Percentiles rank a stretch among this genome's conserved stretches.
Evolutionary conservation across 2,113 vertebrate species (phyloP).

Genomic region (Alectura lathami): DNA sequence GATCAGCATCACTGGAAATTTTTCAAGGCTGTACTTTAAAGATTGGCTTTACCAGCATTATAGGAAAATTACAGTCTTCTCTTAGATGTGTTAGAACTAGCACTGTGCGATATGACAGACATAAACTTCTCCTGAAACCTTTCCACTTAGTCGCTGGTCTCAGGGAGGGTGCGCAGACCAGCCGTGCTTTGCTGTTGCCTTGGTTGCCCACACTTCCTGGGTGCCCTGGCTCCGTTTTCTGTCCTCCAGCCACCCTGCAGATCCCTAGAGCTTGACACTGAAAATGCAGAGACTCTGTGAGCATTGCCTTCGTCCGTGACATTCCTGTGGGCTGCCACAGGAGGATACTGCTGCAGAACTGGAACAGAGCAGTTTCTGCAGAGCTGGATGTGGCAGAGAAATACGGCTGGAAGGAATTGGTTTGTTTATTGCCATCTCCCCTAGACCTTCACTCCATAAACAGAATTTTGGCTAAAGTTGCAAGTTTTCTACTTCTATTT

Average conservation of each 20-base stretch:
- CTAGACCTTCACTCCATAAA: not conserved
- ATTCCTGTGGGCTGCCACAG: not conserved
- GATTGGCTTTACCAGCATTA: not conserved
- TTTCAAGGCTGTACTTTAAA: not conserved
- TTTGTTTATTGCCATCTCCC: not conserved
- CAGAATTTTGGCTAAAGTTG: not conserved
- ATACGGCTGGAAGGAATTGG: not conserved
- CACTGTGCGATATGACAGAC: not conserved
- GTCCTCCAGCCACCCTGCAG: not conserved
- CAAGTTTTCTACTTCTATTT: not conserved
- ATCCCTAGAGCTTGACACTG: not conserved
- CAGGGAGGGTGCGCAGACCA: accelerated
- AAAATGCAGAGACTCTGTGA: not conserved
- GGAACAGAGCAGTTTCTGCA: not conserved
- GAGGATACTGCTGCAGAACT: not conserved
- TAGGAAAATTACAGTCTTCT: not conserved
- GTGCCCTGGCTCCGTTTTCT: not conserved
- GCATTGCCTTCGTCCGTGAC: not conserved
- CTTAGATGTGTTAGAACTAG: not conserved
- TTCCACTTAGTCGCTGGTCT: not conserved
- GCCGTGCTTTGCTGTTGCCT: not conserved
- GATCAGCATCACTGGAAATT: not conserved
- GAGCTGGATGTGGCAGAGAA: not conserved
- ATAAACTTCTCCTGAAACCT: not conserved
- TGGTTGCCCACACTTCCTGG: not conserved